phyloP scores from a whole-genome alignment of 2,113 vertebrate genomes.

The Anolis sagrei region DNA sequence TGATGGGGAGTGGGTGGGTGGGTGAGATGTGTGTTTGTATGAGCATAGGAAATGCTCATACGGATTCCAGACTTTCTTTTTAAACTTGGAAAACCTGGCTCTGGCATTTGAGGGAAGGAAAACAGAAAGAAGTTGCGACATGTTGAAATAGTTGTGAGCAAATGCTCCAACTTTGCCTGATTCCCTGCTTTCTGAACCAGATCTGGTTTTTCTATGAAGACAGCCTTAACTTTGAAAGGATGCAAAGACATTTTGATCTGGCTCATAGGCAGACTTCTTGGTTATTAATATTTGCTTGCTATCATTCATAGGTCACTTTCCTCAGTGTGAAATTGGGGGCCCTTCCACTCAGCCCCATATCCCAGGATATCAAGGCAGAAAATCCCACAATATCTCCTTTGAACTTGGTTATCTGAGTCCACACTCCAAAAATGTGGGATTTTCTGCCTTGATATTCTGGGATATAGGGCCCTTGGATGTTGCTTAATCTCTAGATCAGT shows the following conservation, averaged over 20 bases:
- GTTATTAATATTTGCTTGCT: background rate
- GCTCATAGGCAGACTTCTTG: background rate
- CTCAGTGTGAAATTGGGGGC: slow-evolving; percentile 54
- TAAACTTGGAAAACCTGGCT: slow-evolving; percentile 21
- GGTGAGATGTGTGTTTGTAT: background rate
- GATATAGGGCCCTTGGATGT: no score
- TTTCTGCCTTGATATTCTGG: no score
- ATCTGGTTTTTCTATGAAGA: background rate
- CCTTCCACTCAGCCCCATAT: no score
- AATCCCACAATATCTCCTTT: no score
- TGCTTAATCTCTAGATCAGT: no score
- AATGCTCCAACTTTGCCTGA: background rate
- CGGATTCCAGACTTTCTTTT: background rate
- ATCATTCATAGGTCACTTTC: slow-evolving; percentile 45
- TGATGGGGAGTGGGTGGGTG: background rate
- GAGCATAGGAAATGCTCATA: slow-evolving; percentile 20
- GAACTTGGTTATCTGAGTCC: no score
- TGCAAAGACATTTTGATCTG: background rate
- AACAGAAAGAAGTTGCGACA: background rate
- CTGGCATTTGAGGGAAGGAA: slow-evolving; percentile 9
- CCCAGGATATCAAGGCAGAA: no score
- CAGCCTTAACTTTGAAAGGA: background rate
- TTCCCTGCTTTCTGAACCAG: background rate
- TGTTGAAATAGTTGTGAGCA: slow-evolving; percentile 16
- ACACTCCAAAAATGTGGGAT: no score